Conservation (phyloP, 2,113 vertebrate genomes). For the Halcyon senegalensis region DNA sequence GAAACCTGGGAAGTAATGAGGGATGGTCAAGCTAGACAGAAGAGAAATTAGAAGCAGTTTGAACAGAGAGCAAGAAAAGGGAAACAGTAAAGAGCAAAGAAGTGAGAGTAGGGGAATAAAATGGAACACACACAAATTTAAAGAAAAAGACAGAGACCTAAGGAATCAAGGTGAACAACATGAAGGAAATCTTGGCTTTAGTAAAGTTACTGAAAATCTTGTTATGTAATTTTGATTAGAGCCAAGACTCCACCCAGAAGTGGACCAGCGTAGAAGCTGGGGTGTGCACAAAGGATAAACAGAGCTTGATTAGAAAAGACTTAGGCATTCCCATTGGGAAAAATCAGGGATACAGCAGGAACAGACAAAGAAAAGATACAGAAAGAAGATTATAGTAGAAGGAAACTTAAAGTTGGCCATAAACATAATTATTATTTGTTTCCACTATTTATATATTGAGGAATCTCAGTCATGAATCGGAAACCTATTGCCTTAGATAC, state of each 20-base stretch:
- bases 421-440: background rate
- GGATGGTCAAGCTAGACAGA: background rate
- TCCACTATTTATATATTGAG: background rate
- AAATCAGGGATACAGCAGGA: background rate
- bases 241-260: background rate
- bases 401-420: background rate
- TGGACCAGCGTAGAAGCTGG: background rate
- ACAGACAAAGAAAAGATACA: background rate
- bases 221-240: background rate
- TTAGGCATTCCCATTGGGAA: background rate
- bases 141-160: background rate
- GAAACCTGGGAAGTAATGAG: background rate
- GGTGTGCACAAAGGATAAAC: background rate
- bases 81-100: background rate
- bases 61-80: background rate
- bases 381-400: background rate
- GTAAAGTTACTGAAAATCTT: background rate
- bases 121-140: background rate
- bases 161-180: background rate
- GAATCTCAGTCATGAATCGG: background rate
- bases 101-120: background rate
- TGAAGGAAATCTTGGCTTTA: background rate
- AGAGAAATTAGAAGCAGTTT: background rate
- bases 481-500: background rate
- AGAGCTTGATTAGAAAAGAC: background rate